Base-by-base conservation (phyloP, 1,140 invertebrate species). In the Drosophila watanabei region DNA sequence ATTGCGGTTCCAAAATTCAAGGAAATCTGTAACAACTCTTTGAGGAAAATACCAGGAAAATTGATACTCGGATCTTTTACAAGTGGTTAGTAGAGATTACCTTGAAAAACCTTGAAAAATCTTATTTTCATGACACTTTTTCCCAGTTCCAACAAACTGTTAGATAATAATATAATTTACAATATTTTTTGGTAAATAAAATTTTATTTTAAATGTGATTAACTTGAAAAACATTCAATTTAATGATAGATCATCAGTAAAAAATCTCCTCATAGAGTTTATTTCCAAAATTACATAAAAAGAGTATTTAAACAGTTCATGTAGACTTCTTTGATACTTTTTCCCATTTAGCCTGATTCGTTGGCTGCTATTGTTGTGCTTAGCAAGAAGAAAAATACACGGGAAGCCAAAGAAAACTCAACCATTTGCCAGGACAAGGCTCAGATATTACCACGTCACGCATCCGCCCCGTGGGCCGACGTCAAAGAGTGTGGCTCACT, bases 371-470 rank as follows among this genome's bases (percentile, higher is more conserved):
- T 72, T 73, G 68, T 61, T 73, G 37, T 18, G 68, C 52, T 73
- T 60, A n/a, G 59, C 35, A 73, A 43, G 35, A 28, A 30, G 51
- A 73, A 72, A 72, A 73, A 24, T 60, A 32, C 48, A 52, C n/a
- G 49, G 24, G 33, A 62, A 14, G 37, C 11, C 13, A 16, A 33
- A 16, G n/a, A 51, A 35, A 46, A 35, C 37, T 73, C 54, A 61
- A 45, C 45, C 68, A 73, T 75, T 73, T 75, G 69, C 54, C 69
- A 37, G 69, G 46, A 73, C 68, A 51, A 60, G 35, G 54, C 70
- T 73, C 68, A 61, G 68, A 41, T 43, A 51, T 60, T 30, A 69
- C 70, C 70, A 48, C 68, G 14, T 73, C 71, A 73, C 69, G 43
- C 71, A 73, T 52, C 45, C 69, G 71, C 28, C 70, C 65, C 32